Evolutionary conservation across 2,888 invertebrate species (phyloP), one percentile per base, ranked within the genome.

Genomic region (Trachelus troglodyta): DNA sequence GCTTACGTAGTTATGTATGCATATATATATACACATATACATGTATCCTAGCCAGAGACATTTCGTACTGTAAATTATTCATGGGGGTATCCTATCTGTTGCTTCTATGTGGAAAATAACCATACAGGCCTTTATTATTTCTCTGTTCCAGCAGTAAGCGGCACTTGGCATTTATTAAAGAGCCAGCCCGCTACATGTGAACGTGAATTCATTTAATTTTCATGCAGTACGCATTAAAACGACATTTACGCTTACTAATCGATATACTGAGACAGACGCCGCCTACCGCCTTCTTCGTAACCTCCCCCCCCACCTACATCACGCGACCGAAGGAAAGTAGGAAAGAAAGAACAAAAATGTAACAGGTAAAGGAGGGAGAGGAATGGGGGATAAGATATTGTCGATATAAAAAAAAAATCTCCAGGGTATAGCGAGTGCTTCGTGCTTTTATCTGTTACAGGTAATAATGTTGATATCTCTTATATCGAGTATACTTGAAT

Each of bases 21-120:
- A 3, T 33, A 33, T 69, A 4, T 69, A 12, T 11, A 4, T 69
- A 12, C 12, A 6, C 34, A 31, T 23, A 69, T 23, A 69, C 11
- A 31, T 23, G 1, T 33, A 33, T 30, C 69, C 69, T 15, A 40
- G 11, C 69, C 9, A 30, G 11, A 33, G 69, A 33, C 69, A 33
- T 33, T 30, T 33, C 69, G 69, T 33, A 9, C 76, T 74, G 80
- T 87, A 86, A 87, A 87, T 87, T 87, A 87, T 87, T 85, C 87
- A 87, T 87, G 78, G 40, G 40, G 40, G 34, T 35, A 35, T 35
- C 35, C 35, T 84, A 87, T 85, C 87, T 87, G 87, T 87, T 87
- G 87, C 86, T 86, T 85, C 81, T 81, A 83, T 83, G 77, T 37
- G 80, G 81, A 33, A 40, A 40, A 40, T 75, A 37, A 56, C 75